A percentile compares a stretch with the other conserved stretches of the same genome.
Conservation (phyloP, 2,113 vertebrate genomes). For the Mirza zaza region DNA sequence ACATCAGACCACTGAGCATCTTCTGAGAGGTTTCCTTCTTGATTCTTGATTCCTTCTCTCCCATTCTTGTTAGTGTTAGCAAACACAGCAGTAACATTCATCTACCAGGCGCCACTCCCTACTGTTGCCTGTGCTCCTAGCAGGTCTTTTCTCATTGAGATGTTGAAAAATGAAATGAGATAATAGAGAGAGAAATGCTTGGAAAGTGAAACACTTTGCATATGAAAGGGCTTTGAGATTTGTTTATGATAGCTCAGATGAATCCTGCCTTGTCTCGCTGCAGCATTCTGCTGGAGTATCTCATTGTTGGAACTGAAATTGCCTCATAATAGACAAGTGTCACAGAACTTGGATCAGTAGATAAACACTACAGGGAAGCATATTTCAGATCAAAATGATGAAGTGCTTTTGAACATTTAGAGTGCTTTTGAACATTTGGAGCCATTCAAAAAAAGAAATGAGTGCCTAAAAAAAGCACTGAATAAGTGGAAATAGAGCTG, state of each 20-base stretch:
- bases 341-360: not conserved
- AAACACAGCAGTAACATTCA: not conserved
- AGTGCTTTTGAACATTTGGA: slow-evolving; percentile 17
- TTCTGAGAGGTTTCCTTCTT: not conserved
- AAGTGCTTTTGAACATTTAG: slow-evolving; percentile 31
- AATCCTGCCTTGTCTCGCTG: not conserved
- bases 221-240: not conserved
- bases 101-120: not conserved
- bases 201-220: slow-evolving; percentile 32
- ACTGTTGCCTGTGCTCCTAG: not conserved
- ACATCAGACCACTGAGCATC: not conserved
- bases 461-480: not conserved
- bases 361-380: slow-evolving; percentile 6
- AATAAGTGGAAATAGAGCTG: not conserved
- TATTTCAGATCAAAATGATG: slow-evolving; percentile 41
- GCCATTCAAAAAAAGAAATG: slow-evolving; percentile 7
- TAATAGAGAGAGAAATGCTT: not conserved
- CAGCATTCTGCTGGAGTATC: not conserved
- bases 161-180: slow-evolving; percentile 50
- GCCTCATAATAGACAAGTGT: not conserved
- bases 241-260: not conserved
- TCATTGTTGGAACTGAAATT: slow-evolving; percentile 24
- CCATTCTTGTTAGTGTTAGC: not conserved
- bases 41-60: not conserved
- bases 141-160: slow-evolving; percentile 9